phyloP scores from a whole-genome alignment of 2,888 invertebrate species.

The Acrobasis suavella region DNA sequence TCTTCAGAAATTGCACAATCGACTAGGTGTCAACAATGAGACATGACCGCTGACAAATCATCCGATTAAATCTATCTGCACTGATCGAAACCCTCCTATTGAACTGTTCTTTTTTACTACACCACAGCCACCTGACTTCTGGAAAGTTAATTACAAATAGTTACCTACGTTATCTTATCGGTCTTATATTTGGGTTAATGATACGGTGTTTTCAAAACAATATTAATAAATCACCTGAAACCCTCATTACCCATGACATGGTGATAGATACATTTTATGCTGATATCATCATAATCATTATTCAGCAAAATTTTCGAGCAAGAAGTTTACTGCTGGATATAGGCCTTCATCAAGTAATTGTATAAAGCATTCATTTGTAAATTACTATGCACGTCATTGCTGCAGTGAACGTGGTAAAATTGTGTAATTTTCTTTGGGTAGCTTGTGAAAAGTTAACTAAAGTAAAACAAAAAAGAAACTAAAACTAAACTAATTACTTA shows the following conservation, averaged over 20 bases:
- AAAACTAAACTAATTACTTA: too few species aligned
- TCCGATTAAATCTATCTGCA: constrained; percentile 52
- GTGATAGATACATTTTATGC: not conserved
- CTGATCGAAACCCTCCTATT: not conserved
- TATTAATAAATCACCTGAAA: not conserved
- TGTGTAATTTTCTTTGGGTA: too few species aligned
- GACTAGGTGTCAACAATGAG: constrained; percentile 72
- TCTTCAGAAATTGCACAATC: constrained; percentile 78
- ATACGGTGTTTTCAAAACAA: not conserved
- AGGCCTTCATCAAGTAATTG: too few species aligned
- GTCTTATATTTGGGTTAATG: not conserved
- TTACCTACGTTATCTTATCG: constrained; percentile 1
- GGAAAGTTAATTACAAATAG: not conserved
- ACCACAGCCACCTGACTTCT: not conserved
- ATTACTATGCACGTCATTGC: too few species aligned
- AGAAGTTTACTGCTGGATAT: too few species aligned
- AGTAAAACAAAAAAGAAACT: too few species aligned
- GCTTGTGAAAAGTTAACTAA: too few species aligned
- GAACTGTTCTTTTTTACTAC: not conserved
- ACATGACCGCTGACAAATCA: constrained; percentile 62
- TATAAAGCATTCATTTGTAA: too few species aligned
- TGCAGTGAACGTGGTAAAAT: too few species aligned
- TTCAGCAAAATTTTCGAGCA: too few species aligned
- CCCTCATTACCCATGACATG: not conserved
- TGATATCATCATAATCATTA: not conserved